Base-by-base conservation (phyloP, 2,797 vertebrate species). In the Halcyon badia region DNA sequence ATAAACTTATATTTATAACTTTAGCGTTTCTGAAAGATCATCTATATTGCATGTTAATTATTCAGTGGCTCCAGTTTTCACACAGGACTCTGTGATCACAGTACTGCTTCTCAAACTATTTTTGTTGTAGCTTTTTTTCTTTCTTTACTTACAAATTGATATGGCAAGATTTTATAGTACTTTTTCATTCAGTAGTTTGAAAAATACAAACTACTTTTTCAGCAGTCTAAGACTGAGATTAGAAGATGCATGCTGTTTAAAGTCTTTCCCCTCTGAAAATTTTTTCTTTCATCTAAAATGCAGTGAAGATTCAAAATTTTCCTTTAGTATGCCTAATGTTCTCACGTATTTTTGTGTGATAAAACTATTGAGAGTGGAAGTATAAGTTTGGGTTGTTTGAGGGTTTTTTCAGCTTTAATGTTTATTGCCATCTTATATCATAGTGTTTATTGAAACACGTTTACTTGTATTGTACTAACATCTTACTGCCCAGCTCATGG, bases 171-270 rank as follows among this genome's bases (percentile, higher is more conserved):
- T 96, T 95, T 92, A 16, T 51, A 89, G 64, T 68, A 60, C 52
- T 77, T 92, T 95, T 88, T 91, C 44, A 87, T 94, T 94, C 31
- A 54, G 8, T 25, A 48, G 30, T 82, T 91, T 61, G 19, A 81
- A 78, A 86, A 61, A 19, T 57, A 37, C 49, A 56, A 77, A 24
- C n/a, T 64, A 42, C 22, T 64, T 90, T 93, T 96, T 83, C 41
- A 76, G 21, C 22, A 79, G 58, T 72, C 48, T 58, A 44, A 3
- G 51, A 30, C 33, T 82, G 80, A 83, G 22, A 62, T 56, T 78
- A 54, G 30, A 92, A 91, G 42, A 62, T 51, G 14, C 9, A 51
- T 37, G 16, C 15, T 72, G 11, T 83, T 75, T 62, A 66, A 73
- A 51, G 2, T 52, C 11, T 44, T 4, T 88, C 12, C 10, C 6